phyloP scores from a whole-genome alignment of 53 echinoderm and acorn worm genomes.

The Temnopleurus reevesii region DNA sequence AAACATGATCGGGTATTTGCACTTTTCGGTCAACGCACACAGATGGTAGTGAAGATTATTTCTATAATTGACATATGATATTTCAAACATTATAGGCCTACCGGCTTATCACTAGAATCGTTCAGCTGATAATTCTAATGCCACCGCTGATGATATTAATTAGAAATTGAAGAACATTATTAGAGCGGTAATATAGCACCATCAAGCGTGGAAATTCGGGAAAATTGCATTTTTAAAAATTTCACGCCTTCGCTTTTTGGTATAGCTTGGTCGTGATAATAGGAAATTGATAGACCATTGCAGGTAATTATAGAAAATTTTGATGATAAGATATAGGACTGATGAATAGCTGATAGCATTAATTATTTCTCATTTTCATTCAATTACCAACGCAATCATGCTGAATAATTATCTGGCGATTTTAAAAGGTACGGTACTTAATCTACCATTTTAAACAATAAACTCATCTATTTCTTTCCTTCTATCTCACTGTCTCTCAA shows the following conservation, averaged over 20 bases:
- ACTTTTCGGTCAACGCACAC: too few relatives aligned
- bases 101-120: background rate
- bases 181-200: background rate
- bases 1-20: too few relatives aligned
- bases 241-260: background rate
- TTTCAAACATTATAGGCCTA: background rate
- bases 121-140: background rate
- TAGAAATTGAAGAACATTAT: conserved; percentile 12
- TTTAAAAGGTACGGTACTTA: too few relatives aligned
- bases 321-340: background rate
- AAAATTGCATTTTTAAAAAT: conserved; percentile 13
- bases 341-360: conserved; percentile 8
- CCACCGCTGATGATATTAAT: background rate
- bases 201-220: background rate
- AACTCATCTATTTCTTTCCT: background rate
- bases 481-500: background rate
- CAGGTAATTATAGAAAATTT: conserved; percentile 3
- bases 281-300: background rate
- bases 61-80: background rate
- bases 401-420: background rate
- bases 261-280: background rate
- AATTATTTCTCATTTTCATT: conserved; percentile 35
- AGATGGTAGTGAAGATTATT: background rate
- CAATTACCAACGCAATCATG: conserved; percentile 36
- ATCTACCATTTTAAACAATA: too few relatives aligned